Evolutionary conservation across 2,113 vertebrate species (phyloP), one percentile per base, ranked within the genome.

Genomic region (Actenoides lindsayi): DNA sequence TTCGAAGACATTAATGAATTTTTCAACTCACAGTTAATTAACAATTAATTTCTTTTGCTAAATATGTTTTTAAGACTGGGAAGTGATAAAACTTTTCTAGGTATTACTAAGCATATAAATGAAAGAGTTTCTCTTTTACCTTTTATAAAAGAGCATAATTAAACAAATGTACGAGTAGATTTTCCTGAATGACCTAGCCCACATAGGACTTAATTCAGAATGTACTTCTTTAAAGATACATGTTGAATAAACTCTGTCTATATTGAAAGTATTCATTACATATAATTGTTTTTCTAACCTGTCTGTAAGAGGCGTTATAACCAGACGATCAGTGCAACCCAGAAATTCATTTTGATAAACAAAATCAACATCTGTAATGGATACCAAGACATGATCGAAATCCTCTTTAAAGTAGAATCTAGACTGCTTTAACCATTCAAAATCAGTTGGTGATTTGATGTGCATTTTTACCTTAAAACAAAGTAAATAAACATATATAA

Each of bases 381-480:
- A 98, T 60, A 99, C 98, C 18, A 98, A 41, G 25, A 98, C 98
- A 5, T 98, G 96, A 97, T 99, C 98, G 3, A 97, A 69, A 70
- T 99, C 98, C 88, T 99, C 99, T 57, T 98, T 96, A 95, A 99
- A 99, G 97, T 99, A 99, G 96, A 99, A 99, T 87, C 99, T 96
- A 13, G 98, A 98, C 96, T 99, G 99, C 89, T 99, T 99, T 68
- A 99, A 97, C 99, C 99, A 99, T 95, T 99, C 99, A 87, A 99
- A 99, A 97, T 99, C 99, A 14, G 95, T 96, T 4, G 94, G 85
- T 8, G 98, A 98, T 35, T 95, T 98, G 91, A 99, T 98, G 81
- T 99, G 98, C 98, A 99, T 98, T 96, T 94, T 98, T 85, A 99
- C 99, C 99, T 99, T 96, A 57, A 98, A 96, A 91, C 35, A 59